These are phyloP conservation scores for Bergia sp. DNA, from an alignment of 92 coral and sea anemone species.

Conservation along the genomic window DNA sequence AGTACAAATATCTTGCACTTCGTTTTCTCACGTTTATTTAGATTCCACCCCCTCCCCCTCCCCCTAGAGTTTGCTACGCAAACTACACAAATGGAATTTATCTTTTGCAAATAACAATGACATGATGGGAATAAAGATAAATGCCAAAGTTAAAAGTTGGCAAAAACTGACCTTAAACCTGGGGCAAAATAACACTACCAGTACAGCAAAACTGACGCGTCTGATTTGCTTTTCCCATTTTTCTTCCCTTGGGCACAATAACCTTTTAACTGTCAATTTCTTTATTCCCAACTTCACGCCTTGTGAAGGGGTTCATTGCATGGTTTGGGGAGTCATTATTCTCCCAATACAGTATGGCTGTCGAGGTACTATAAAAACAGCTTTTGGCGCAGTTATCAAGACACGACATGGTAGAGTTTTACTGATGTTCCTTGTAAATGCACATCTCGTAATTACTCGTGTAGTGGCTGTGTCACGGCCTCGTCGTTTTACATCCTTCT, in stretches of 20 bases:
- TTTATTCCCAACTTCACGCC: background rate
- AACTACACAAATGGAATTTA: too few relatives aligned
- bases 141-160: background rate
- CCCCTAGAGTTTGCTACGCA: too few relatives aligned
- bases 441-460: background rate
- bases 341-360: background rate
- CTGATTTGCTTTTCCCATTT: too few relatives aligned
- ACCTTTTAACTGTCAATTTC: background rate
- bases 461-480: too few relatives aligned
- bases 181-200: background rate
- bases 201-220: background rate
- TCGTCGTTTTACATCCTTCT: too few relatives aligned
- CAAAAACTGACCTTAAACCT: background rate
- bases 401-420: too few relatives aligned
- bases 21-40: too few relatives aligned
- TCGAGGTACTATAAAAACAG: background rate
- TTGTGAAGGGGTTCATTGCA: background rate
- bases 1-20: too few relatives aligned
- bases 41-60: too few relatives aligned
- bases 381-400: too few relatives aligned
- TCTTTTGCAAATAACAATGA: too few relatives aligned
- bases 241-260: background rate
- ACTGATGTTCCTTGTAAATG: background rate
- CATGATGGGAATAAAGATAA: too few relatives aligned
- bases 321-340: background rate